These are phyloP conservation scores for Gnathonemus longibarbis DNA, from an alignment of 2,113 vertebrate species.

Conservation along the genomic window DNA sequence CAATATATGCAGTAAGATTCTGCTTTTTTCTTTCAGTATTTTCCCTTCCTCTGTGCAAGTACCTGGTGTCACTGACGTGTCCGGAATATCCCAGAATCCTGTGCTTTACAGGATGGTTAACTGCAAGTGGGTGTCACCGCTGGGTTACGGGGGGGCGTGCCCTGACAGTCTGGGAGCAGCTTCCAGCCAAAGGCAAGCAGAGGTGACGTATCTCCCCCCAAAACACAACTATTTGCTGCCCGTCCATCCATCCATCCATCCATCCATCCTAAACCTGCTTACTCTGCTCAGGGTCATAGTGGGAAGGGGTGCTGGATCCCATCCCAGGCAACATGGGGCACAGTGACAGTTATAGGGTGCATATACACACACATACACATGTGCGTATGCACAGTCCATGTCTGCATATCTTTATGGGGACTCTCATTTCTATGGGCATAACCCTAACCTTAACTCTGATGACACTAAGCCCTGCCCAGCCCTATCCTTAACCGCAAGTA, in stretches of 20 bases:
- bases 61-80: slow-evolving; percentile 61
- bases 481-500: neutral
- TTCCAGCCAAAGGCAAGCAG: slow-evolving; percentile 53
- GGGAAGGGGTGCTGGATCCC: neutral
- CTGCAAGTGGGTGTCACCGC: slow-evolving; percentile 63
- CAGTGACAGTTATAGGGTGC: neutral
- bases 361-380: neutral
- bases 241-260: neutral
- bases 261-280: neutral
- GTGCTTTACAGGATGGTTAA: slow-evolving; percentile 63
- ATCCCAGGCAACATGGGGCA: neutral
- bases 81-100: slow-evolving; percentile 57
- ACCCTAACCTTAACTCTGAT: neutral
- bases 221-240: neutral
- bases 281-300: neutral
- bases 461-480: neutral
- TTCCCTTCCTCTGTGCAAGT: slow-evolving; percentile 58
- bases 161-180: slow-evolving; percentile 67
- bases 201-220: slow-evolving; percentile 43
- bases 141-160: slow-evolving; percentile 64
- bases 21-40: slow-evolving; percentile 50
- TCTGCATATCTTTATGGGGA: no score
- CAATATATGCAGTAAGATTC: neutral
- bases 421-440: neutral
- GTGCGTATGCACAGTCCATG: neutral